Conservation (phyloP, 2,113 vertebrate genomes). For the Anoura caudifer region DNA sequence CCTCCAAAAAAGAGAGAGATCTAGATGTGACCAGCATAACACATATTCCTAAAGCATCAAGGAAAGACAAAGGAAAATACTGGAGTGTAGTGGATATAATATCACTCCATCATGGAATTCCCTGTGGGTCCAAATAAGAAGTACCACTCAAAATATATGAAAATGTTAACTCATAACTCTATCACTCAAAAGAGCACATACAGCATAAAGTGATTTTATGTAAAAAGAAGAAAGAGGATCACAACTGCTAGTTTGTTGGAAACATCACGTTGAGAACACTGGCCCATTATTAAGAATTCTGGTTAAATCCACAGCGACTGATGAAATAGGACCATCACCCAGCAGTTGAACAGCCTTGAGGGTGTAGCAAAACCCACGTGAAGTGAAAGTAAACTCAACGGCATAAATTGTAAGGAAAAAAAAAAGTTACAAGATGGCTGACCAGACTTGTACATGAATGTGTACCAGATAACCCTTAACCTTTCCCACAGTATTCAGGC, state of each 20-base stretch:
- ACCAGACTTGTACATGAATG: neutral
- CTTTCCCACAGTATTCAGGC: neutral
- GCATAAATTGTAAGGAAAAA: neutral
- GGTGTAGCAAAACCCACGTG: neutral
- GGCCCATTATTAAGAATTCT: neutral
- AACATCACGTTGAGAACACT: neutral
- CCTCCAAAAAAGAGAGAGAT: neutral
- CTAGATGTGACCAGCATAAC: neutral
- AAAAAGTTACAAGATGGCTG: neutral
- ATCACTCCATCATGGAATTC: neutral
- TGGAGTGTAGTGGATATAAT: neutral
- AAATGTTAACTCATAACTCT: neutral
- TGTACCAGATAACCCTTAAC: neutral
- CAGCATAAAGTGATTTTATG: neutral
- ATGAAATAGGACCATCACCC: neutral
- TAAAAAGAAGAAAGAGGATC: neutral
- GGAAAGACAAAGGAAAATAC: neutral
- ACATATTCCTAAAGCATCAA: neutral
- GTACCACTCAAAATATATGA: neutral
- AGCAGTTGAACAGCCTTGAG: neutral
- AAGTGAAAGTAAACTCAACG: neutral
- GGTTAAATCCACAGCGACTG: neutral
- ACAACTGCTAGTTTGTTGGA: neutral
- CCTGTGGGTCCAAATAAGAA: neutral
- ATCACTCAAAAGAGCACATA: neutral